phyloP scores from a whole-genome alignment of 2,113 vertebrate genomes.

The Pluvialis apricaria region DNA sequence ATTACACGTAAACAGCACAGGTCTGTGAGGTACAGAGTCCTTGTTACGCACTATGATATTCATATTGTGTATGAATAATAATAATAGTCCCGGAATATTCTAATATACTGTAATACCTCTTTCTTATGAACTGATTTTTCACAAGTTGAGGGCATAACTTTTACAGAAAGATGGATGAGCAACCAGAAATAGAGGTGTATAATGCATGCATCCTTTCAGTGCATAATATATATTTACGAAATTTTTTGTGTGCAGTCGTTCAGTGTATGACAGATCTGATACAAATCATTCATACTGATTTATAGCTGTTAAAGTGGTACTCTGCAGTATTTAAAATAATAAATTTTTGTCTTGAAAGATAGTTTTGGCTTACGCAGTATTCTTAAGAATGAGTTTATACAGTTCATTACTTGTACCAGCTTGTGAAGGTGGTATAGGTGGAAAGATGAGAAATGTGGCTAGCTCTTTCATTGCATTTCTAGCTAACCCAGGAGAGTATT shows the following conservation, averaged over 20 bases:
- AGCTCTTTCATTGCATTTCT: constrained; percentile 20
- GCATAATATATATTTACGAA: not conserved
- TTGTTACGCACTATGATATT: not conserved
- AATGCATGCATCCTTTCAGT: not conserved
- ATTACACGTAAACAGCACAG: not conserved
- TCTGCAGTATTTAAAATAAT: not conserved
- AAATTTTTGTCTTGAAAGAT: not conserved
- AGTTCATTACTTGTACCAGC: not conserved
- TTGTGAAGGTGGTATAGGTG: not conserved
- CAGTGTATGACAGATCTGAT: not conserved
- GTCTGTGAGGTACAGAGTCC: not conserved
- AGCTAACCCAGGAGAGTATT: not conserved
- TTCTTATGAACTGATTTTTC: not conserved
- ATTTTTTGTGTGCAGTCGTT: not conserved
- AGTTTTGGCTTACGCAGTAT: not conserved
- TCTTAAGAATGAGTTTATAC: not conserved
- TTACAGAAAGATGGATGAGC: not conserved
- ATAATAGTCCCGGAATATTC: not conserved
- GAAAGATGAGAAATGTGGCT: not conserved
- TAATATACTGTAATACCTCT: not conserved
- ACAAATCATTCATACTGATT: not conserved
- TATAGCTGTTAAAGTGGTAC: not conserved
- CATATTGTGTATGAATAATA: not conserved
- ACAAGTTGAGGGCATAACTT: not conserved
- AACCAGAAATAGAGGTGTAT: not conserved